Base-by-base conservation (phyloP, 2,113 vertebrate genomes). In the Hylia prasina region DNA sequence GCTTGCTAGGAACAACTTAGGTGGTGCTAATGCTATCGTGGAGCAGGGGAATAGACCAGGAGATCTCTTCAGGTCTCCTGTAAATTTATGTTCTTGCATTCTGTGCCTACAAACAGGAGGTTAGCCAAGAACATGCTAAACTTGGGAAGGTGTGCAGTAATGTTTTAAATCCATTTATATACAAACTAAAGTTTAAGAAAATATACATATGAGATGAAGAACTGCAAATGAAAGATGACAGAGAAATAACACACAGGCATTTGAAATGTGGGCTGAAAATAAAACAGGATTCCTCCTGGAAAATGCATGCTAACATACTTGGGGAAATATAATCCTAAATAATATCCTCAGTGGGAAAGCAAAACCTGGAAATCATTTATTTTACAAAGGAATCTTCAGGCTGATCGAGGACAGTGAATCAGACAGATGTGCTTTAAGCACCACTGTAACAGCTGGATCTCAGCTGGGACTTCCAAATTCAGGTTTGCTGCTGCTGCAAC, bases 211-310 rank as follows among this genome's bases (percentile, higher is more conserved):
- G 71, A 94, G 88, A 85, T 68, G 85, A 93, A 84, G 92, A 95
- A 93, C 92, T 90, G 75, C 85, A 94, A 96, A 96, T 95, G 92
- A 93, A 93, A 88, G 77, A 94, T 91, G 94, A 94, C 90, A 88
- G 92, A 92, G 77, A 94, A 96, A 90, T 90, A 93, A 93, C 92
- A 94, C 6, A 33, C 35, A 80, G 45, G 66, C 85, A 93, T 94
- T 93, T 90, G 85, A 93, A 94, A 94, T 19, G 58, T 45, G 47
- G 82, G 66, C 71, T 0, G 5, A 95, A 96, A 96, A 92, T 93
- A 95, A 96, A 93, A 65, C 71, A 85, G 82, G 82, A 85, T 93
- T 95, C 92, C 80, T 63, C n/a, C 83, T 82, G 75, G 85, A 92
- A 97, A 94, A 92, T 77, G 39, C 82, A 93, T 65, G 45, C 57